Percentiles rank a stretch among this genome's conserved stretches.
Evolutionary conservation across 2,797 vertebrate species (phyloP).

Genomic region (Peromyscus nudipes): DNA sequence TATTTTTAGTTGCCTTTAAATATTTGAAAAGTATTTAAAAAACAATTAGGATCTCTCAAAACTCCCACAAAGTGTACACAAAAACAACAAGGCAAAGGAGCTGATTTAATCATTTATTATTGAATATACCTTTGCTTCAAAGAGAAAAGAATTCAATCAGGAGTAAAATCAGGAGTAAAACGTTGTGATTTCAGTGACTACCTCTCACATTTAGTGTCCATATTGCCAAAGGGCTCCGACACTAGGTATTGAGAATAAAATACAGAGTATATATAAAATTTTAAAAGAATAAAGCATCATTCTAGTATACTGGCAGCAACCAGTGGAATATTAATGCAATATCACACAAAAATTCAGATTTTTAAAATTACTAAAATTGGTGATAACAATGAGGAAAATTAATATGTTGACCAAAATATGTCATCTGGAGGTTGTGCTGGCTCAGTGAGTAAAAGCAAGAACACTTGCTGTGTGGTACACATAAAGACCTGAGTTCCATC

Average conservation of each 20-base stretch:
- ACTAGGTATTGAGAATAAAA: background rate
- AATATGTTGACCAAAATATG: constrained; percentile 33
- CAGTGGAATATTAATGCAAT: background rate
- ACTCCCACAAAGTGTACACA: constrained; percentile 13
- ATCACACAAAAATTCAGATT: constrained; percentile 35
- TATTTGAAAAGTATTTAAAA: constrained; percentile 57
- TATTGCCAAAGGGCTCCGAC: constrained; percentile 31
- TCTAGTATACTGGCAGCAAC: constrained; percentile 30
- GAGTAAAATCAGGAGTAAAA: constrained; percentile 18
- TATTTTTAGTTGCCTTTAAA: constrained; percentile 46
- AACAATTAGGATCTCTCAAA: constrained; percentile 42
- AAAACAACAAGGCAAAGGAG: constrained; percentile 23
- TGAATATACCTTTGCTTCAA: background rate
- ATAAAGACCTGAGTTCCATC: background rate
- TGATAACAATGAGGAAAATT: constrained; percentile 29
- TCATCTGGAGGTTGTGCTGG: background rate
- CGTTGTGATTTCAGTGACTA: background rate
- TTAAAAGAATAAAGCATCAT: constrained; percentile 49
- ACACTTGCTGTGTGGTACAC: background rate
- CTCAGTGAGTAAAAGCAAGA: background rate
- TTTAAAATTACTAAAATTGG: constrained; percentile 60
- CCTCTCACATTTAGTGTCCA: background rate
- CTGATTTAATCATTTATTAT: background rate
- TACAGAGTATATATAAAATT: background rate
- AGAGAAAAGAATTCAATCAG: constrained; percentile 48